Base-by-base conservation (phyloP, 2,888 invertebrate species). In the Drosophila greeni region DNA sequence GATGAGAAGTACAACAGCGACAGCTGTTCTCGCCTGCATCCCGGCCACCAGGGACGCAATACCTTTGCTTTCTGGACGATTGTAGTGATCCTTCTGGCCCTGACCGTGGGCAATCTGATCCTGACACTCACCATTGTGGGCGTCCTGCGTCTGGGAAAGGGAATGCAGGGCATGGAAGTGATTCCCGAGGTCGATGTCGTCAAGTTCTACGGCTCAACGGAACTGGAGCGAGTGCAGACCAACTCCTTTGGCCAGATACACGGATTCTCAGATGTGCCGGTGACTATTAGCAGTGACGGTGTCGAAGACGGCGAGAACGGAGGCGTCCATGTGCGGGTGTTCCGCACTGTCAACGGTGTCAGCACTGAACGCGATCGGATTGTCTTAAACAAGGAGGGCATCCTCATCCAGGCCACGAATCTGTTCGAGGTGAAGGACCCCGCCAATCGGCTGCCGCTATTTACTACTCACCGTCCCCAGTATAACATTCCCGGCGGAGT, bases 121-220 rank as follows among this genome's bases (percentile, higher is more conserved):
- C 89, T 96, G 3, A 96, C 95, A 0, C 91, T 95, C 39, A 94
- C 94, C 0, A 94, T 97, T 54, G 91, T 96, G 59, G 93, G 94
- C 8, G 95, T 96, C 0, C 87, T 97, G 42, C 90, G 94, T 61
- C 90, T 97, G 62, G 95, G 95, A 0, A 81, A 85, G 86, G 95
- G 95, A 8, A 94, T 96, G 92, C 94, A 96, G 84, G 94, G 95
- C 73, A 91, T 97, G 88, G 96, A 97, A 88, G 91, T 96, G 47
- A 91, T 95, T 61, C 92, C 93, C 0, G 93, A 94, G 54, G 92
- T 93, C 66, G 92, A 92, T 66, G 90, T 94, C 0, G 90, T 95
- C 0, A 96, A 95, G 86, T 94, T 96, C 85, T 94, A 92, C 68
- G 96, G 96, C 0, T 90, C 91, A 42, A 92, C 94, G 0, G 94